These are phyloP conservation scores for Seriola dumerili DNA, from an alignment of 2,113 vertebrate species.

Conservation along the genomic window DNA sequence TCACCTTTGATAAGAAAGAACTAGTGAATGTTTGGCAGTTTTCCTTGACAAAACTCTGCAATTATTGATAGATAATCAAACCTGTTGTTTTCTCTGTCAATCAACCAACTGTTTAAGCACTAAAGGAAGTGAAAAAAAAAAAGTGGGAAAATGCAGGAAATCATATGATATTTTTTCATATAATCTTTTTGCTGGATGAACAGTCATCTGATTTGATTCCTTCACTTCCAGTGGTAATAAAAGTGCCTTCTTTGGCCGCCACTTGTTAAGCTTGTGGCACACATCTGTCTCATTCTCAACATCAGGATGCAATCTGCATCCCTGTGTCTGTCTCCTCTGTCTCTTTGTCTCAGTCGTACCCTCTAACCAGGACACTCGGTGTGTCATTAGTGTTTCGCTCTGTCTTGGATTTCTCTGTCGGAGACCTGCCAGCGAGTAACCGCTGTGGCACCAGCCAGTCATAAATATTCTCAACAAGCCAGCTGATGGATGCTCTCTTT, in stretches of 20 bases:
- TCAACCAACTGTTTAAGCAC: not conserved
- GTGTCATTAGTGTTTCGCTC: conserved; percentile 63
- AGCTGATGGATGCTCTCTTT: conserved; percentile 75
- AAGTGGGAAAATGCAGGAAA: not conserved
- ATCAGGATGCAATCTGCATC: conserved; percentile 43
- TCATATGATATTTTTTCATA: not conserved
- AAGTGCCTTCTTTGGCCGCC: not conserved
- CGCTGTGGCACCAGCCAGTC: conserved; percentile 67
- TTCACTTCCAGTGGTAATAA: not conserved
- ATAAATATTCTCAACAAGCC: conserved; percentile 81
- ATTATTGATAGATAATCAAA: not conserved
- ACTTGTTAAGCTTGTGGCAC: not conserved
- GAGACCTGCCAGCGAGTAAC: conserved; percentile 69
- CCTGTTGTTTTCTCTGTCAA: not conserved
- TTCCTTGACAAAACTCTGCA: not conserved
- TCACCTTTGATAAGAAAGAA: not conserved
- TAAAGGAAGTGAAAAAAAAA: not conserved
- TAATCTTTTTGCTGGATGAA: not conserved
- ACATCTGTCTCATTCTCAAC: conserved; percentile 14
- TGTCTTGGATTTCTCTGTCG: conserved; percentile 61
- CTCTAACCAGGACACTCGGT: conserved; percentile 54
- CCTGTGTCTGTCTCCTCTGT: not conserved
- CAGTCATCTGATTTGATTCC: not conserved
- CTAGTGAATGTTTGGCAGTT: too few relatives aligned
- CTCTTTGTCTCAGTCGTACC: conserved; percentile 35